phyloP scores from a whole-genome alignment of 1,140 invertebrate genomes.

The Acyrthosiphon pisum region DNA sequence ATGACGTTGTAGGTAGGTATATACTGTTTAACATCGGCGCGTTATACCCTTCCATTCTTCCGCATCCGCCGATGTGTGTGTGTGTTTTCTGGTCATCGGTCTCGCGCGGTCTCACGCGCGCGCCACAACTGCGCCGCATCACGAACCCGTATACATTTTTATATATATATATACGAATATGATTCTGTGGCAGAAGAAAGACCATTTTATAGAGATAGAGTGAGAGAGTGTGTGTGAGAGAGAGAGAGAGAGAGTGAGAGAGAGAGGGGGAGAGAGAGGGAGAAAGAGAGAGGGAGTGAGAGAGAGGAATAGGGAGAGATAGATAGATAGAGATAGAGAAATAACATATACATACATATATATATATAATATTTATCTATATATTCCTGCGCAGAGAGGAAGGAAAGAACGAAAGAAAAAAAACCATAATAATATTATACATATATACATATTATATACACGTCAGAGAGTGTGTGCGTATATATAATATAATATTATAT shows the following conservation, averaged over 20 bases:
- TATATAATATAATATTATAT: neutral
- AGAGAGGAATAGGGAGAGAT: neutral
- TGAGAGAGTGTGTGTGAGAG: too few species aligned
- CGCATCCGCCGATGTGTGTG: neutral
- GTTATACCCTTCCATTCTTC: constrained; percentile 4
- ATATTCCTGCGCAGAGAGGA: neutral
- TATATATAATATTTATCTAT: neutral
- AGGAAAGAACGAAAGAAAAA: constrained; percentile 12
- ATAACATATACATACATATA: neutral
- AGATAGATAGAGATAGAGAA: neutral
- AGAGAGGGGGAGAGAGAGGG: too few species aligned
- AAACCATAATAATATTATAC: neutral
- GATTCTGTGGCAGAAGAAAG: constrained; percentile 27
- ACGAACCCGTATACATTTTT: neutral
- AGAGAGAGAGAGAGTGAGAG: neutral
- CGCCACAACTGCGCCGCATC: neutral
- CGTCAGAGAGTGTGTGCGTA: neutral
- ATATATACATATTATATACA: neutral
- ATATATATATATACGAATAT: neutral
- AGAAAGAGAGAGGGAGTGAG: too few species aligned
- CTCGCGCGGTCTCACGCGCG: constrained; percentile 41
- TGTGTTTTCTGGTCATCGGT: constrained; percentile 36
- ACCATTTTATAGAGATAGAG: neutral
- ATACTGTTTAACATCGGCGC: neutral
- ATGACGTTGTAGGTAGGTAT: neutral